Evolutionary conservation across 1,140 invertebrate genomes (phyloP), one percentile per base, ranked within the genome.

Genomic region (Drosophila saltans): DNA sequence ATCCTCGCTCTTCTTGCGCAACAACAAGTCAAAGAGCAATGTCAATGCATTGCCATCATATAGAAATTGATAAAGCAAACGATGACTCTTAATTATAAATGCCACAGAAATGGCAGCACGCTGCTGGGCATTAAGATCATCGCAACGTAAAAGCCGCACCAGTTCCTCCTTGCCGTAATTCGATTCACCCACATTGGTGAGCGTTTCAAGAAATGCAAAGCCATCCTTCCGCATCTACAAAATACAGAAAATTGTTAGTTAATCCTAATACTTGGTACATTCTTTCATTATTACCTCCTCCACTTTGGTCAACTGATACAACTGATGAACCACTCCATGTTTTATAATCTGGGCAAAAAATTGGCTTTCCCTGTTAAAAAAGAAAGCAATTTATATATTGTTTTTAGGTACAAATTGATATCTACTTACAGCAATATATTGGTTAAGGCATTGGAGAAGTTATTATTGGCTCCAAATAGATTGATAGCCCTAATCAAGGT

Each of bases 91-190:
- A 16, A 92, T 90, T 10, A 92, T 91, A 48, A 91, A 91, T 3
- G 86, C 84, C 24, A 92, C 80, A 5, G 90, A 81, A 9, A 92
- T 92, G 11, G 92, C 91, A 9, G 91, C 86, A 8, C 91, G 77
- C 59, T 83, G 86, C n/a, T 92, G 91, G 2, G 90, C 72, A 62
- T 70, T 69, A 0, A 74, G 28, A 69, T 92, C 92, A 28, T 83
- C 88, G 55, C 77, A 81, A 8, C 81, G 90, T 28, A 92, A 55
- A 1, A 92, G 69, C 16, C 91, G 81, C 0, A 88, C 86, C 16
- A 92, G 56, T 67, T 92, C 91, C 43, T 89, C 91, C 56, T 90
- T 90, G 52, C 92, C 92, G 57, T 92, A 92, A 58, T 92, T 92
- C 0, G 86, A 90, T 72, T 92, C 91, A 1, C 91, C 91, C 3